phyloP scores from a whole-genome alignment of 2,888 invertebrate species.

The Serripes groenlandicus region DNA sequence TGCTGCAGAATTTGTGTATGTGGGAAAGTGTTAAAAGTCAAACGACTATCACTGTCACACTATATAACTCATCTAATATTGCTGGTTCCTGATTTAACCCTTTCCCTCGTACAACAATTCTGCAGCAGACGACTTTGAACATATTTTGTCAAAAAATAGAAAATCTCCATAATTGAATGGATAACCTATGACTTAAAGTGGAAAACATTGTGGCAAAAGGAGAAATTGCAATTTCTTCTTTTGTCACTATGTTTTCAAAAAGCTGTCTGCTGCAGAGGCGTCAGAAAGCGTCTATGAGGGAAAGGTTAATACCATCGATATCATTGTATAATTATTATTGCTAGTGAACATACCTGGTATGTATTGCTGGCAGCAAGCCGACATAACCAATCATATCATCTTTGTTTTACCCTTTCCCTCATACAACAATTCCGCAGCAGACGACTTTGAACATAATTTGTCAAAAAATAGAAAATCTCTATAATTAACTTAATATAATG shows the following conservation, averaged over 20 bases:
- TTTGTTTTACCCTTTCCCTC: background rate
- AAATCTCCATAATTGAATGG: background rate
- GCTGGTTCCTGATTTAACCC: no score
- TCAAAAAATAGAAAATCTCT: background rate
- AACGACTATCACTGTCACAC: background rate
- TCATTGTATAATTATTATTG: no score
- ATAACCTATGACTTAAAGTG: background rate
- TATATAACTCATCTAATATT: background rate
- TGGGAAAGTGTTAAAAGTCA: no score
- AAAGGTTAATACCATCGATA: background rate
- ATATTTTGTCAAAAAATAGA: background rate
- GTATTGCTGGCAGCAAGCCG: no score
- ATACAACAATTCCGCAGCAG: background rate
- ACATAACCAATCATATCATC: no score
- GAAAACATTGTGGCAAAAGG: background rate
- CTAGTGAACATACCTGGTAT: no score
- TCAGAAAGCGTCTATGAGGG: background rate
- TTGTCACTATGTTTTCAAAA: background rate
- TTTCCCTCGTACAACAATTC: no score
- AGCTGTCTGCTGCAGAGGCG: background rate
- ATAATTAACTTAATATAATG: no score
- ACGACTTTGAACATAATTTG: background rate
- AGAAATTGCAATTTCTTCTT: background rate
- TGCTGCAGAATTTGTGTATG: background rate
- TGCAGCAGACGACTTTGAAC: no score